These are phyloP conservation scores for Polia nebulosa DNA, from an alignment of 2,888 invertebrate species.

Conservation along the genomic window DNA sequence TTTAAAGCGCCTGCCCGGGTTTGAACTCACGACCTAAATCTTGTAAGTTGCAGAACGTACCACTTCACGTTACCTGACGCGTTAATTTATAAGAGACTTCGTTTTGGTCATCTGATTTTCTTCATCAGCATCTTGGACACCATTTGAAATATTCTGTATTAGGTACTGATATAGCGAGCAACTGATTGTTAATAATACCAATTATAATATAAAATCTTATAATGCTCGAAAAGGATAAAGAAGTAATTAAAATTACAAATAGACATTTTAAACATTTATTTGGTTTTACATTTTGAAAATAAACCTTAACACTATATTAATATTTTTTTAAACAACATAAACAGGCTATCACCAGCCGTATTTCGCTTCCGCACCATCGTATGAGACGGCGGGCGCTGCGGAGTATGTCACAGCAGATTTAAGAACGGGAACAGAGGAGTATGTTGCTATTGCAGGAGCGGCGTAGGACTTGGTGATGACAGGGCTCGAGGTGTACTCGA, in stretches of 20 bases:
- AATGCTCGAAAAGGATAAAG: neutral
- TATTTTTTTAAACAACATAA: slow-evolving; percentile 35
- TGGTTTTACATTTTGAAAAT: neutral
- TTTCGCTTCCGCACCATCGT: slow-evolving; percentile 69
- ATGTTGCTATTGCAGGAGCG: slow-evolving; percentile 65
- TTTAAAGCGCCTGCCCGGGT: too few species aligned
- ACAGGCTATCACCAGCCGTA: slow-evolving; percentile 82
- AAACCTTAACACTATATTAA: neutral
- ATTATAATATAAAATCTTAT: too few species aligned
- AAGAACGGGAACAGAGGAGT: slow-evolving; percentile 73
- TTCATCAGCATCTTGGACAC: too few species aligned
- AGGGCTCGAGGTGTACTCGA: slow-evolving; percentile 81
- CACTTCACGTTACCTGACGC: too few species aligned
- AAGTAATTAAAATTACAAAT: neutral
- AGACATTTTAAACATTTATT: neutral
- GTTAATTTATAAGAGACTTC: too few species aligned
- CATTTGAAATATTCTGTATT: too few species aligned
- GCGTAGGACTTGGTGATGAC: slow-evolving; percentile 85
- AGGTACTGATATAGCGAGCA: too few species aligned
- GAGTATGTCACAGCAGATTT: slow-evolving; percentile 75
- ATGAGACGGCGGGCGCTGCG: slow-evolving; percentile 75
- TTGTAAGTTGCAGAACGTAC: too few species aligned
- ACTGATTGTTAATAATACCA: too few species aligned
- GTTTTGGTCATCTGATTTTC: too few species aligned
- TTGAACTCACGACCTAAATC: too few species aligned